Percentiles rank a stretch among this genome's conserved stretches.
Conservation (phyloP, 2,888 invertebrate species). For the Argyresthia goedartella region DNA sequence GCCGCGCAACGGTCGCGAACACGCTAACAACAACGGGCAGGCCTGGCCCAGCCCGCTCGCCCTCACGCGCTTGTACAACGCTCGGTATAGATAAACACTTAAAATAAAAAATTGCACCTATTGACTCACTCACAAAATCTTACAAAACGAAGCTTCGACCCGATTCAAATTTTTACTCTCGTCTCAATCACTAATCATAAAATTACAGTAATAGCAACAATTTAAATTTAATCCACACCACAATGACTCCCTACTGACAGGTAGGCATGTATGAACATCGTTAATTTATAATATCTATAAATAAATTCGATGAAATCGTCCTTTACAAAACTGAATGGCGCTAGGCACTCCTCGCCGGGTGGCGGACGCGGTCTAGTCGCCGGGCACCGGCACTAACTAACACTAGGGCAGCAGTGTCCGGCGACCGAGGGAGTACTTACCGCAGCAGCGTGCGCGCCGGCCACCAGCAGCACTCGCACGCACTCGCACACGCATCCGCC, state of each 20-base stretch:
- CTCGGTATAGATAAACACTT: constrained; percentile 35
- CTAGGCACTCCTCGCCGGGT: constrained; percentile 25
- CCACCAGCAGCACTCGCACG: background rate
- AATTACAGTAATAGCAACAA: constrained; percentile 66
- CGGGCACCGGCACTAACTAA: background rate
- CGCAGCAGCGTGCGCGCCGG: constrained; percentile 17
- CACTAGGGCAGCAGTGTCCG: no score
- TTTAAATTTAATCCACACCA: constrained; percentile 63
- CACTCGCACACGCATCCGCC: background rate
- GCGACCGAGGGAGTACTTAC: no score
- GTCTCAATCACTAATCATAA: constrained; percentile 52
- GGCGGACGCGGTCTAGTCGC: background rate
- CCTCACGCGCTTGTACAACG: constrained; percentile 21
- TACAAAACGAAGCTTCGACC: constrained; percentile 57
- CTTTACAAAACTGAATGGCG: constrained; percentile 43
- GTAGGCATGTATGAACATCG: constrained; percentile 53
- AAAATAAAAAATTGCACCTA: constrained; percentile 66
- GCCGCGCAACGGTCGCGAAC: constrained; percentile 9
- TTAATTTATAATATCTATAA: constrained; percentile 66
- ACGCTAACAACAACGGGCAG: constrained; percentile 11
- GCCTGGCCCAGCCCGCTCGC: constrained; percentile 9
- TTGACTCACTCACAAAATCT: constrained; percentile 62
- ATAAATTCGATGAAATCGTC: constrained; percentile 71
- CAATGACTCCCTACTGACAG: constrained; percentile 51
- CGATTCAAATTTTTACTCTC: constrained; percentile 61